These are phyloP conservation scores for Hypanus sabinus DNA, from an alignment of 2,113 vertebrate species.

Conservation along the genomic window DNA sequence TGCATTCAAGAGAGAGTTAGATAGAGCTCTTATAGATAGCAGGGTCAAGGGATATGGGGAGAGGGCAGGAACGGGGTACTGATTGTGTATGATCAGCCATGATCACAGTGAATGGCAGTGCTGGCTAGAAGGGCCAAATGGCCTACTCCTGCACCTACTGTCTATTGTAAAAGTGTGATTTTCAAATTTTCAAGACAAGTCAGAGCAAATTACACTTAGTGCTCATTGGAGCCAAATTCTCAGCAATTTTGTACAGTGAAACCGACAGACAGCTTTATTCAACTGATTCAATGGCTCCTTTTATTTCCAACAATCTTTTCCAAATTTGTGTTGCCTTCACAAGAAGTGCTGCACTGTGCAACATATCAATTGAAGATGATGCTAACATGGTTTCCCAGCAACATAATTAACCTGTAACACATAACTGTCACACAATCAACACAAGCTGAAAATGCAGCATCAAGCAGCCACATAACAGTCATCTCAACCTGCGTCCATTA, in stretches of 20 bases:
- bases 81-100: too few species aligned
- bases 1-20: too few species aligned
- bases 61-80: too few species aligned
- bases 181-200: background rate
- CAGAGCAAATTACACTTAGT: background rate
- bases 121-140: too few species aligned
- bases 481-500: background rate
- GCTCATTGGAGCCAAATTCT: background rate
- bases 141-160: too few species aligned
- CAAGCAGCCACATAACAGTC: background rate
- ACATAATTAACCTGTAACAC: background rate
- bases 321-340: background rate
- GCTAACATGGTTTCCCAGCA: background rate
- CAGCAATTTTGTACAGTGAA: background rate
- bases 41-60: too few species aligned
- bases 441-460: background rate
- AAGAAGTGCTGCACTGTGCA: background rate
- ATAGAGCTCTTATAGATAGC: too few species aligned
- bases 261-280: background rate
- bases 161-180: too few species aligned
- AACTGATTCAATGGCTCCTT: background rate
- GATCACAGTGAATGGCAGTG: too few species aligned
- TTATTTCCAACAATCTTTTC: background rate
- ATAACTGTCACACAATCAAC: background rate
- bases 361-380: background rate